phyloP scores from a whole-genome alignment of 2,888 invertebrate species.

The Aporophyla nigra region DNA sequence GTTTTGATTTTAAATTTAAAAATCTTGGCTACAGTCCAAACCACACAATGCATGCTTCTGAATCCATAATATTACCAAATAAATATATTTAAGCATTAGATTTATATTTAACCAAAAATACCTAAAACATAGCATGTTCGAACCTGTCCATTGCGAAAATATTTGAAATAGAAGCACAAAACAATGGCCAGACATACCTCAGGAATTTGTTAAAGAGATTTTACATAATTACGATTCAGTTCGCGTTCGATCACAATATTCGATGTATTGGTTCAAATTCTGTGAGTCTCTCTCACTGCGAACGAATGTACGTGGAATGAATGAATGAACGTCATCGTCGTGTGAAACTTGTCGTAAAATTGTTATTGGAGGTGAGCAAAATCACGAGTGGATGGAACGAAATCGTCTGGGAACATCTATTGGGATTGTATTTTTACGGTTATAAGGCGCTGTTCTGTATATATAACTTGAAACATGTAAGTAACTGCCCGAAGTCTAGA shows the following conservation, averaged over 20 bases:
- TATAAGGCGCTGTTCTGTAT: not conserved
- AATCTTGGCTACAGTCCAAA: not conserved
- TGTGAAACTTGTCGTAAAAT: slow-evolving; percentile 51
- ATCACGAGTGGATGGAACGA: not conserved
- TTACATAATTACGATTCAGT: slow-evolving; percentile 60
- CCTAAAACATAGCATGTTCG: slow-evolving; percentile 21
- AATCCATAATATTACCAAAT: not conserved
- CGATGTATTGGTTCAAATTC: slow-evolving; percentile 64
- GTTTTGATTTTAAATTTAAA: not conserved
- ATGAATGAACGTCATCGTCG: slow-evolving; percentile 19
- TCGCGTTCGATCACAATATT: slow-evolving; percentile 60
- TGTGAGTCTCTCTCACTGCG: slow-evolving; percentile 52
- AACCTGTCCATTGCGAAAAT: slow-evolving; percentile 36
- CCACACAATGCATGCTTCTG: not conserved
- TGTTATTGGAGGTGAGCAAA: slow-evolving; percentile 25
- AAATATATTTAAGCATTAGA: not conserved
- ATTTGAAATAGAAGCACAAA: slow-evolving; percentile 33
- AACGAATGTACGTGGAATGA: slow-evolving; percentile 42
- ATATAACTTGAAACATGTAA: not conserved
- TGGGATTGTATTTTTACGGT: not conserved
- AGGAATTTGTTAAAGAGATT: slow-evolving; percentile 53
- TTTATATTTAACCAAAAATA: slow-evolving; percentile 12
- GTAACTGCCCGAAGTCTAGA: no score
- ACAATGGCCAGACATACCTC: slow-evolving; percentile 47
- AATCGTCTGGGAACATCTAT: not conserved